These are phyloP conservation scores for Corythaixoides concolor DNA, from an alignment of 2,113 vertebrate species.

Conservation along the genomic window DNA sequence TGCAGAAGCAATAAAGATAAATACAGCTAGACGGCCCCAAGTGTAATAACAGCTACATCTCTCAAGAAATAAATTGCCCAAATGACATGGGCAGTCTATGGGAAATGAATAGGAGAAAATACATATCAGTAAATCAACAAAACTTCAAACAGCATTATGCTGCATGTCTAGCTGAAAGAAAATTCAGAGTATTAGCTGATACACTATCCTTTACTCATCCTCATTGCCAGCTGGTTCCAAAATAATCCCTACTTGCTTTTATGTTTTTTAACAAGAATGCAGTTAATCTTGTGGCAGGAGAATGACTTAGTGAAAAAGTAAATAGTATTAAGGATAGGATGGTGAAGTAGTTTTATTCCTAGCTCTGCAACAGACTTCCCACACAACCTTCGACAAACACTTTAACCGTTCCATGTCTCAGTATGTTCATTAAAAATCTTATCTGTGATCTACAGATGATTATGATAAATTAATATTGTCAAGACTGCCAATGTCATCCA, in stretches of 20 bases:
- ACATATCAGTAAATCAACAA: slow-evolving; percentile 47
- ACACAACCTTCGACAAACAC: background rate
- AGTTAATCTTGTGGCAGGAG: background rate
- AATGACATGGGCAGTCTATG: slow-evolving; percentile 14
- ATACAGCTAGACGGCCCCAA: background rate
- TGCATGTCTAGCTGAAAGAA: background rate
- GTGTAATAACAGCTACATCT: slow-evolving; percentile 36
- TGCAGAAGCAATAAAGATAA: slow-evolving; percentile 20
- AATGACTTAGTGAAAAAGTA: background rate
- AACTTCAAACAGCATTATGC: background rate
- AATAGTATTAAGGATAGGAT: background rate
- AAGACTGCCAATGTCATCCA: background rate
- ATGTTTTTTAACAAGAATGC: background rate
- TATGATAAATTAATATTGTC: background rate
- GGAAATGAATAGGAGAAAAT: slow-evolving; percentile 43
- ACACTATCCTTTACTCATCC: background rate
- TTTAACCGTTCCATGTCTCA: background rate
- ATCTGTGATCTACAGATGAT: background rate
- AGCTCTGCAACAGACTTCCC: background rate
- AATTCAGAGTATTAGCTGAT: slow-evolving; percentile 15
- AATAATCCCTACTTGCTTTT: background rate
- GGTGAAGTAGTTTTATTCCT: background rate
- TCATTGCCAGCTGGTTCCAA: background rate
- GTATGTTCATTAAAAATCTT: background rate
- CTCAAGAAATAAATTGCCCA: slow-evolving; percentile 46